These are phyloP conservation scores for Delia radicum DNA, from an alignment of 1,140 invertebrate species.

Conservation along the genomic window DNA sequence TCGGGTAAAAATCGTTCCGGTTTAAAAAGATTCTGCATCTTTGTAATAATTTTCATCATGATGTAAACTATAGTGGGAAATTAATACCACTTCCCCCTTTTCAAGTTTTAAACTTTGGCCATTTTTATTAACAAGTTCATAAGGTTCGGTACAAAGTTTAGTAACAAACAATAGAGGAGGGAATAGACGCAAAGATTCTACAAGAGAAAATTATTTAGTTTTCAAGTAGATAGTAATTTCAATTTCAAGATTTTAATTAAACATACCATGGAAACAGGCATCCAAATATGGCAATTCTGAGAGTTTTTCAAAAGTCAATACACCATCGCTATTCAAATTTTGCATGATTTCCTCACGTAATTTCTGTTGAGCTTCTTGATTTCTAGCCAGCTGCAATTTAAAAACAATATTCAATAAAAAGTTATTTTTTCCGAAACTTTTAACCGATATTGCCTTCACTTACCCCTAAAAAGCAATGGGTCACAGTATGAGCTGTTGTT, in stretches of 20 bases:
- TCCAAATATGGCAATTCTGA: conserved; percentile 43
- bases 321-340: conserved; percentile 21
- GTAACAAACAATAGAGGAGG: background rate
- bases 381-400: conserved; percentile 37
- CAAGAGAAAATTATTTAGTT: conserved; percentile 14
- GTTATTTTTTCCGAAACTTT: background rate
- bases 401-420: conserved; percentile 41
- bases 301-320: conserved; percentile 37
- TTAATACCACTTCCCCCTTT: conserved; percentile 38
- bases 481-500: conserved; percentile 19
- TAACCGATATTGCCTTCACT: background rate
- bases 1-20: conserved; percentile 66
- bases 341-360: conserved; percentile 47
- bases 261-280: conserved; percentile 42
- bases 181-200: conserved; percentile 28
- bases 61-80: conserved; percentile 50
- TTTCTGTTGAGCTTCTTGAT: conserved; percentile 33
- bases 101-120: conserved; percentile 34
- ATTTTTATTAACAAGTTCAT: conserved; percentile 16
- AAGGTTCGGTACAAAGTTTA: conserved; percentile 24
- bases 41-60: conserved; percentile 60
- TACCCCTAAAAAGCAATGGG: conserved; percentile 23
- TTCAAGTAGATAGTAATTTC: conserved; percentile 58
- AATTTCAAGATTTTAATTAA: conserved; percentile 13
- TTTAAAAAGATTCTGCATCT: conserved; percentile 63